phyloP scores from a whole-genome alignment of 2,888 invertebrate genomes.

The Nomada ruficornis region DNA sequence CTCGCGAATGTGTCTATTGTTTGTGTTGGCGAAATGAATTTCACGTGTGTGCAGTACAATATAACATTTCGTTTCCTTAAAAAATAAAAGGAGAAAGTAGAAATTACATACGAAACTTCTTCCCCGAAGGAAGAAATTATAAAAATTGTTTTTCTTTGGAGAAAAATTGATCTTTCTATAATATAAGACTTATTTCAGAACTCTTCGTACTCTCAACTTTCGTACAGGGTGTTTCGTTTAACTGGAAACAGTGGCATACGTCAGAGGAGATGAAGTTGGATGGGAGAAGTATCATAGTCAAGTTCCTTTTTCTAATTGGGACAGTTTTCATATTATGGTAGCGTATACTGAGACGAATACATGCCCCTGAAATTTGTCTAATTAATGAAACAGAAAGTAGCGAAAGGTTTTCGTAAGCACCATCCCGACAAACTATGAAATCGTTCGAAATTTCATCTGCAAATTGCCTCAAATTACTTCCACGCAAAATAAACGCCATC shows the following conservation, averaged over 20 bases:
- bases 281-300: no score
- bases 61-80: background rate
- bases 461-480: constrained; percentile 31
- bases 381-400: background rate
- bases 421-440: background rate
- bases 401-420: background rate
- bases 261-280: no score
- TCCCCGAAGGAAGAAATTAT: background rate
- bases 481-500: constrained; percentile 13
- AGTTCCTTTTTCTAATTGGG: no score
- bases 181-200: no score
- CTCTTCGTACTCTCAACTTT: no score
- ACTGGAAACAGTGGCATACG: no score
- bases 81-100: background rate
- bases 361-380: background rate
- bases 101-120: background rate
- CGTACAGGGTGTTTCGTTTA: no score
- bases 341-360: no score
- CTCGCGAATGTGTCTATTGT: background rate
- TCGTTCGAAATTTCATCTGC: constrained; percentile 1
- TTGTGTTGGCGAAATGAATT: background rate
- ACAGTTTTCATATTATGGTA: no score
- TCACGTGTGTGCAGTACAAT: background rate
- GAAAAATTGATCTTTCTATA: no score
- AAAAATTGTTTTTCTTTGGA: no score